phyloP scores from a whole-genome alignment of 1,140 invertebrate species.

The Aphelenchoides fujianensis region DNA sequence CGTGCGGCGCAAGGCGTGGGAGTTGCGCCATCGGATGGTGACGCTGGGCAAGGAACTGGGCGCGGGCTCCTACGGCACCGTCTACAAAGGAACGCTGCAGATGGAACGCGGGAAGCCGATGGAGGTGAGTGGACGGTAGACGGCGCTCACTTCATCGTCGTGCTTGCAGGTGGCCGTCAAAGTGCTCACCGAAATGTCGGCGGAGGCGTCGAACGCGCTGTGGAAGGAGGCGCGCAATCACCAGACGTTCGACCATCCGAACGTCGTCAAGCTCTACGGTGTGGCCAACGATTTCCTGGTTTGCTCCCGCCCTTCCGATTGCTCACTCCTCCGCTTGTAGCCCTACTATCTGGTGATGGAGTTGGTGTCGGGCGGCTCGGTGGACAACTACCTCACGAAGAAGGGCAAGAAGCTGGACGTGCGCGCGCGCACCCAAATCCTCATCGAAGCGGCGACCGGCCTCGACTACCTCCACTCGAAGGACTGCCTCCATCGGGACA shows the following conservation, averaged over 20 bases:
- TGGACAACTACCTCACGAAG: slow-evolving; percentile 40
- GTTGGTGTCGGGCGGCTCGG: slow-evolving; percentile 35
- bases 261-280: slow-evolving; percentile 44
- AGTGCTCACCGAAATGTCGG: slow-evolving; percentile 37
- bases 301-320: no score
- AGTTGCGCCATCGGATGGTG: no score
- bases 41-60: slow-evolving; percentile 37
- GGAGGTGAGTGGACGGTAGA: no score
- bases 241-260: slow-evolving; percentile 38
- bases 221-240: slow-evolving; percentile 44
- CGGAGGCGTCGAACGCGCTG: slow-evolving; percentile 30
- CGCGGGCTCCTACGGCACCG: slow-evolving; percentile 32
- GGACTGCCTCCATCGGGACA: slow-evolving; percentile 82
- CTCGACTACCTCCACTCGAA: slow-evolving; percentile 38
- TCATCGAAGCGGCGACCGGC: slow-evolving; percentile 36
- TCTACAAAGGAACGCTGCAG: slow-evolving; percentile 31
- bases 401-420: slow-evolving; percentile 34
- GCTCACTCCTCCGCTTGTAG: slow-evolving; percentile 19
- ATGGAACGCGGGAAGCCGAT: slow-evolving; percentile 43
- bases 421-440: slow-evolving; percentile 28
- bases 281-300: slow-evolving; percentile 42
- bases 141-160: no score
- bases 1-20: no score
- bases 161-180: slow-evolving; percentile 43
- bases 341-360: slow-evolving; percentile 47